Conservation (phyloP, 2,797 vertebrate species). For the Oreonectes daqikongensis region DNA sequence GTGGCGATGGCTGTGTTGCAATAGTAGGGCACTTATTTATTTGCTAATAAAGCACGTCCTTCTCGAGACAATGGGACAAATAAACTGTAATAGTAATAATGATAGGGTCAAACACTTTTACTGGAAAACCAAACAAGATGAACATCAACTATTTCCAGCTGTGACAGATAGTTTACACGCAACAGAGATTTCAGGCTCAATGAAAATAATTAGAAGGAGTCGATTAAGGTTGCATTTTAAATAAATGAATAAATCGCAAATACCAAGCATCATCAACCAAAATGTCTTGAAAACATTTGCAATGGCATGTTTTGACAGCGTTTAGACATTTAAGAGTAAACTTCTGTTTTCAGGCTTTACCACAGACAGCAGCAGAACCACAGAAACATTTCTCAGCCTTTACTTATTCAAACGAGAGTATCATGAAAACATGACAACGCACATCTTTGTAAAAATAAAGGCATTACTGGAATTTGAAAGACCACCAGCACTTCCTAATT, state of each 20-base stretch:
- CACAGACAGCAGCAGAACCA: not conserved
- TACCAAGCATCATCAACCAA: not conserved
- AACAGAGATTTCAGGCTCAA: not conserved
- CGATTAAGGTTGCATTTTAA: not conserved
- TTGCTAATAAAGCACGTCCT: not conserved
- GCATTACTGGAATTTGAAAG: constrained; percentile 1
- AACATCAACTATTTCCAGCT: not conserved
- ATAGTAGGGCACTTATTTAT: not conserved
- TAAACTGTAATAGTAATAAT: not conserved
- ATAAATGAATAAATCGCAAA: not conserved
- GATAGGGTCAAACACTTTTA: not conserved
- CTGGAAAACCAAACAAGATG: not conserved
- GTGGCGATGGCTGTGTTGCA: constrained; percentile 1
- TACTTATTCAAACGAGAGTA: not conserved
- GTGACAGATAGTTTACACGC: not conserved
- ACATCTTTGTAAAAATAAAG: not conserved
- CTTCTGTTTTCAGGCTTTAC: not conserved
- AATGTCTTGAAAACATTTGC: not conserved
- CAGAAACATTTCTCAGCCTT: not conserved
- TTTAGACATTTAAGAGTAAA: not conserved
- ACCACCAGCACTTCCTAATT: constrained; percentile 12
- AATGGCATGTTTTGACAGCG: not conserved
- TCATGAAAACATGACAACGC: not conserved
- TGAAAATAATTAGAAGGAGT: not conserved
- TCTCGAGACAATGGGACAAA: not conserved